A percentile compares a stretch with the other conserved stretches of the same genome.
These are phyloP conservation scores for Eulithis testata DNA, from an alignment of 2,888 invertebrate genomes.

Conservation along the genomic window DNA sequence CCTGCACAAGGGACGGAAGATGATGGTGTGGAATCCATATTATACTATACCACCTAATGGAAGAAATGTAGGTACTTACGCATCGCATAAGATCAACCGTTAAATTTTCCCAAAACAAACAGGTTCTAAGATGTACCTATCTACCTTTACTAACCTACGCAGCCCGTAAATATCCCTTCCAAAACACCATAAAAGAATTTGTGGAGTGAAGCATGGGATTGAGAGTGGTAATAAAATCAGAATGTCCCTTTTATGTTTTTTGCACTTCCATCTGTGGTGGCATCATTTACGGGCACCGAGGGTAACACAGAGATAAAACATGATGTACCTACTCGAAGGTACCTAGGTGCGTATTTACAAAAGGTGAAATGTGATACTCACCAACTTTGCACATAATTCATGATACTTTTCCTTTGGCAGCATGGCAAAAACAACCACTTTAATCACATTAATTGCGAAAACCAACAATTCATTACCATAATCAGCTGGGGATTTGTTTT, in stretches of 20 bases:
- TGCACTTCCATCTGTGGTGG: constrained; percentile 32
- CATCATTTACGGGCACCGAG: constrained; percentile 32
- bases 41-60: too few relatives aligned
- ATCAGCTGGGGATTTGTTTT: constrained; percentile 31
- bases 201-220: constrained; percentile 23
- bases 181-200: constrained; percentile 18
- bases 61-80: too few relatives aligned
- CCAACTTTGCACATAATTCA: constrained; percentile 94
- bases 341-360: constrained; percentile 5
- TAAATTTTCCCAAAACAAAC: too few relatives aligned
- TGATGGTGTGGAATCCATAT: too few relatives aligned
- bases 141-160: too few relatives aligned
- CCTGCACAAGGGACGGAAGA: too few relatives aligned
- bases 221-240: constrained; percentile 29
- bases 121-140: too few relatives aligned
- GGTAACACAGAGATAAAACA: neutral
- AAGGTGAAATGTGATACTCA: constrained; percentile 76
- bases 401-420: constrained; percentile 89
- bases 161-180: too few relatives aligned
- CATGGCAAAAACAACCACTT: constrained; percentile 53
- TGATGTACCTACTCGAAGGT: too few relatives aligned
- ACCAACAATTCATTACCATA: constrained; percentile 39
- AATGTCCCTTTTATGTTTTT: constrained; percentile 35
- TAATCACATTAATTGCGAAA: constrained; percentile 36
- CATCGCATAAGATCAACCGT: too few relatives aligned